Evolutionary conservation across 2,888 invertebrate genomes (phyloP), one percentile per base, ranked within the genome.

Genomic region (Ochlodes sylvanus): DNA sequence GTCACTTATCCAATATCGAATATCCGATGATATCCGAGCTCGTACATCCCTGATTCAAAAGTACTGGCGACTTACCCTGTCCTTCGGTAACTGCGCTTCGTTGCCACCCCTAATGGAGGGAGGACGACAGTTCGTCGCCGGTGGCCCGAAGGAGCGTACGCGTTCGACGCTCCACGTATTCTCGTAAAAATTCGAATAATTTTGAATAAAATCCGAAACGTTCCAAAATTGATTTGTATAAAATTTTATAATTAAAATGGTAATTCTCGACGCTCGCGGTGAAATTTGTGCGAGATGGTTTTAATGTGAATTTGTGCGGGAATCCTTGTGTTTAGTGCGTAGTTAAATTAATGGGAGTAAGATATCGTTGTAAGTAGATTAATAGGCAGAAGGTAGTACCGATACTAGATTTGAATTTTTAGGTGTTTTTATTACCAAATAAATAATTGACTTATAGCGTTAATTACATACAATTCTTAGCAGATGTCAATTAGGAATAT

Each of bases 81-180:
- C 63, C 54, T 63, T 55, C 63, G 42, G 32, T 54, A 21, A 54
- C 63, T 15, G 54, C 60, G 60, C 44, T 27, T 12, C 41, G 12
- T 47, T 47, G 57, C 60, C 63, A 55, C 63, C 63, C 63, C 54
- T 55, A 63, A 62, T 67, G 74, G 63, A 70, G 71, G 70, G 71
- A 71, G 9, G 54, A 70, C 81, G 84, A 75, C 86, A 86, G 86
- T 86, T 63, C 73, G 83, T 73, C 85, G 85, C 83, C 81, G 77
- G 73, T 70, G 76, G 68, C 72, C 71, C 73, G 62, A 63, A 64
- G 63, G 70, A 70, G 66, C 69, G 63, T 76, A 71, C 80, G 81
- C 68, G 76, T 76, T 61, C 0, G 2, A 15, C 42, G 63, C 55
- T 42, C 17, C 3, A 27, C 10, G 12, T 12, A 38, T 15, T 63